These are phyloP conservation scores for Blastomussa wellsi DNA, from an alignment of 92 coral and sea anemone species.

Conservation along the genomic window DNA sequence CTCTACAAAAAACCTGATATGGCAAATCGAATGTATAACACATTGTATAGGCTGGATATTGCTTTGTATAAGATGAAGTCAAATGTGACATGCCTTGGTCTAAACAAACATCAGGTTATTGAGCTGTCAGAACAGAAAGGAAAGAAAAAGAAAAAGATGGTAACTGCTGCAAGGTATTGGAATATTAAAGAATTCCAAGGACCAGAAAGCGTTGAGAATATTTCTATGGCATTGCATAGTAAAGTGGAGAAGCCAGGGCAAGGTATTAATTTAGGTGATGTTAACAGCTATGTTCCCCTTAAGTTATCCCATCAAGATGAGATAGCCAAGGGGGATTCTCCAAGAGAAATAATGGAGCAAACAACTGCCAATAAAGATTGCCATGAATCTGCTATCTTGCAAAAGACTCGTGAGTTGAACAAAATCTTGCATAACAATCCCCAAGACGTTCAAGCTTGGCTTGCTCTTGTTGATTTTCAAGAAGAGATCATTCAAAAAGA, in stretches of 20 bases:
- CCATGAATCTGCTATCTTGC: constrained; percentile 29
- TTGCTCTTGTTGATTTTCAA: constrained; percentile 78
- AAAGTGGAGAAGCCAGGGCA: background rate
- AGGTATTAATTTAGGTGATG: background rate
- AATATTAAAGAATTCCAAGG: constrained; percentile 31
- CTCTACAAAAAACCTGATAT: constrained; percentile 82
- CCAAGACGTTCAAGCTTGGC: constrained; percentile 78
- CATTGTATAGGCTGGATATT: constrained; percentile 84
- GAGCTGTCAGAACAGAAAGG: constrained; percentile 60
- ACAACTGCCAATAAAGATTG: constrained; percentile 12
- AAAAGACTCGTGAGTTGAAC: constrained; percentile 72
- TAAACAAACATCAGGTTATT: constrained; percentile 58
- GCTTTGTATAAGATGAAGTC: constrained; percentile 78
- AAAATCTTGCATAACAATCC: constrained; percentile 79
- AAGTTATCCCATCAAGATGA: constrained; percentile 54
- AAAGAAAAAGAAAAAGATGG: constrained; percentile 48
- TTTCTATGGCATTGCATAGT: background rate
- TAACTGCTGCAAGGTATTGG: constrained; percentile 52
- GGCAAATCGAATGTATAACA: constrained; percentile 78
- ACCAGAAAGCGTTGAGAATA: constrained; percentile 3
- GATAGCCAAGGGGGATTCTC: constrained; percentile 18
- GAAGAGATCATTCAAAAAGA: constrained; percentile 61
- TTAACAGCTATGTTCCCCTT: constrained; percentile 61
- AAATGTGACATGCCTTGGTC: constrained; percentile 75
- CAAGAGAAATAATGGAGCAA: constrained; percentile 4